phyloP scores from a whole-genome alignment of 1,140 invertebrate genomes.

The Brachionus rubens region DNA sequence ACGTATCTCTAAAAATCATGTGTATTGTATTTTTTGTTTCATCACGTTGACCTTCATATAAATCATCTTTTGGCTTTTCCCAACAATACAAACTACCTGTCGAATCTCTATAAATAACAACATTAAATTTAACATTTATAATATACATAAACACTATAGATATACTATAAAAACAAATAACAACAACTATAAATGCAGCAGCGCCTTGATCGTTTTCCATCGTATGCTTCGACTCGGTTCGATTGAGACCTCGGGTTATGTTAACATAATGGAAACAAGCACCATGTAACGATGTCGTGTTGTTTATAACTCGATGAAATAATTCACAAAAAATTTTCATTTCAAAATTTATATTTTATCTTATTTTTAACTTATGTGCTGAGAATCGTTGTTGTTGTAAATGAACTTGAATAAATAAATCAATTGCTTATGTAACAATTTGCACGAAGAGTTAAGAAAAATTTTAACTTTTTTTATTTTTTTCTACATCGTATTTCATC shows the following conservation, averaged over 20 bases:
- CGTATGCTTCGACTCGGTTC: neutral
- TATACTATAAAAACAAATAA: constrained; percentile 40
- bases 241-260: no score
- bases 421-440: no score
- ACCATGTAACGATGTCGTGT: neutral
- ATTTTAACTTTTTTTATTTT: no score
- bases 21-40: constrained; percentile 44
- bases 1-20: constrained; percentile 23
- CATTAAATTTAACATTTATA: constrained; percentile 6
- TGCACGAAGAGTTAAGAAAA: neutral
- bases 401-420: no score
- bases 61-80: neutral
- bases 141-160: constrained; percentile 34
- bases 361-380: no score
- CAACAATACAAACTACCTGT: constrained; percentile 26
- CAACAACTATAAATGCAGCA: constrained; percentile 21
- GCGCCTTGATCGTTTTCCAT: neutral
- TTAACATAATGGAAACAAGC: neutral
- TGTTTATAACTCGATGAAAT: constrained; percentile 16
- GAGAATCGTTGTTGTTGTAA: no score
- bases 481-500: no score
- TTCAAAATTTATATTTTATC: neutral
- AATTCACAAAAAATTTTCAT: constrained; percentile 37
- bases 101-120: neutral
- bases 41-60: constrained; percentile 33